phyloP scores from a whole-genome alignment of 2,113 vertebrate genomes.

The Papio anubis region DNA sequence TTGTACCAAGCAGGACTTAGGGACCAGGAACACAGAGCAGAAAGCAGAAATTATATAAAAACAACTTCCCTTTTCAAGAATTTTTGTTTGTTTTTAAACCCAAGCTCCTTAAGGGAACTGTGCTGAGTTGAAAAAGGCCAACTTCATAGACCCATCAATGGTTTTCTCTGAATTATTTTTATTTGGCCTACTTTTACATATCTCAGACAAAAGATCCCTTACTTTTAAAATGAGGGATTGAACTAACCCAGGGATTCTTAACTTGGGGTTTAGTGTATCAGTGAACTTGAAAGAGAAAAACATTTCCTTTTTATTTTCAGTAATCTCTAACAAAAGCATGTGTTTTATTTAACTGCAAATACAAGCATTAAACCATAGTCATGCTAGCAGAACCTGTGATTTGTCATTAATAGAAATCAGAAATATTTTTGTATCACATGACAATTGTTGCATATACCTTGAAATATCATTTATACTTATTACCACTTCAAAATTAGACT shows the following conservation, averaged over 20 bases:
- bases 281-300: slow-evolving; percentile 4
- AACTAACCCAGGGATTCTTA: slow-evolving; percentile 14
- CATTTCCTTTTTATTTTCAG: slow-evolving; percentile 6
- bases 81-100: slow-evolving; percentile 8
- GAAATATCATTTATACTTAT: not conserved
- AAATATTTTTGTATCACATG: slow-evolving; percentile 1
- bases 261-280: not conserved
- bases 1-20: not conserved
- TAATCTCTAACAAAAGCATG: not conserved
- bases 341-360: not conserved
- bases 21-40: not conserved
- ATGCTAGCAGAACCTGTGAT: not conserved
- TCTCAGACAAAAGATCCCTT: not conserved
- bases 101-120: not conserved
- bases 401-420: slow-evolving; percentile 4
- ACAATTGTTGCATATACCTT: not conserved
- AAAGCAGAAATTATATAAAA: not conserved
- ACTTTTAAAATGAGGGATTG: not conserved
- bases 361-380: not conserved
- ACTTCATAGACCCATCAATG: not conserved
- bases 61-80: not conserved
- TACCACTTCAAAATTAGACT: slow-evolving; percentile 9
- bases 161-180: slow-evolving; percentile 31
- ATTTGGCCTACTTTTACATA: not conserved
- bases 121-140: not conserved